phyloP scores from a whole-genome alignment of 2,113 vertebrate genomes.

The Odocoileus virginianus region DNA sequence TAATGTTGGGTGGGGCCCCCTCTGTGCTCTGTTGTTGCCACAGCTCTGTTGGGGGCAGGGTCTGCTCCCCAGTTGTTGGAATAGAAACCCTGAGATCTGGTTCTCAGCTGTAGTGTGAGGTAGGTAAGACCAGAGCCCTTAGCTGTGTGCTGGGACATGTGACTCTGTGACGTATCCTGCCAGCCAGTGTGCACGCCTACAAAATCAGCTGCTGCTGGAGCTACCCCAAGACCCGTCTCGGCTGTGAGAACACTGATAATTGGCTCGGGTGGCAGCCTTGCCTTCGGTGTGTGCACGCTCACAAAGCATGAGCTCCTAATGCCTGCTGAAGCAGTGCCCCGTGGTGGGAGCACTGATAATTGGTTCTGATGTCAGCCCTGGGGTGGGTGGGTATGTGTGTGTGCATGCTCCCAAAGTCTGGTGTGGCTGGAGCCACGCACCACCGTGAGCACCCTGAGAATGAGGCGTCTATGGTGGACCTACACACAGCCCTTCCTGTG shows the following conservation, averaged over 20 bases:
- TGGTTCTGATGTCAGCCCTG: not conserved
- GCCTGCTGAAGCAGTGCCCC: not conserved
- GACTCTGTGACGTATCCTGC: not conserved
- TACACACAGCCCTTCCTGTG: not conserved
- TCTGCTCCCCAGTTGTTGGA: not conserved
- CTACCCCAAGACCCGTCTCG: accelerated
- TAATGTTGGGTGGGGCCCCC: not conserved
- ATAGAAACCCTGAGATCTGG: not conserved
- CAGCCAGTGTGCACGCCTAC: not conserved
- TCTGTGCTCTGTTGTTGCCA: not conserved
- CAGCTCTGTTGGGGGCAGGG: not conserved
- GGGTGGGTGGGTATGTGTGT: not conserved
- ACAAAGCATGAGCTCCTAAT: not conserved
- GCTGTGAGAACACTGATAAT: not conserved
- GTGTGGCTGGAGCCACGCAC: not conserved
- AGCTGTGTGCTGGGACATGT: not conserved
- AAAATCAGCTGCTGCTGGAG: not conserved
- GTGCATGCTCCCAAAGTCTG: not conserved
- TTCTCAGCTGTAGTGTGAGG: not conserved
- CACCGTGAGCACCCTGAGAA: not conserved
- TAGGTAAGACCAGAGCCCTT: not conserved
- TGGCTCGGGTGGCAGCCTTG: not conserved
- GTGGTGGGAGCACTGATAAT: not conserved
- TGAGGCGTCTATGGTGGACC: not conserved
- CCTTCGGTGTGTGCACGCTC: not conserved